Evolutionary conservation across 2,113 vertebrate species (phyloP).

Genomic region (Scortum barcoo): DNA sequence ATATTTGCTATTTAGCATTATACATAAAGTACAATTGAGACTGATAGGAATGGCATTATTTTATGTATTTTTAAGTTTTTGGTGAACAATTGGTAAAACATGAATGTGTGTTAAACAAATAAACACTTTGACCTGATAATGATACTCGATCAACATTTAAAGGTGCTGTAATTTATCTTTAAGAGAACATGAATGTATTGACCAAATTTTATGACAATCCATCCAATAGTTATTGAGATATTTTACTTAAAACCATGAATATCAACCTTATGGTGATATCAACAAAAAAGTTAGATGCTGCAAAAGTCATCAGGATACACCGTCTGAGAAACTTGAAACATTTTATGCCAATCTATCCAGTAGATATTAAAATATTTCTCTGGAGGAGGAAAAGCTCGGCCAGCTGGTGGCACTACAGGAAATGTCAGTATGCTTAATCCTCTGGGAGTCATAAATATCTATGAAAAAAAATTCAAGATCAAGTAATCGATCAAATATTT

Average conservation of each 20-base stretch:
- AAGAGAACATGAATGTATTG: neutral
- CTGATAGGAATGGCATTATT: too few relatives aligned
- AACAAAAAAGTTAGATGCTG: neutral
- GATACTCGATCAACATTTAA: neutral
- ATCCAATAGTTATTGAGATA: neutral
- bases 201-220: neutral
- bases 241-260: neutral
- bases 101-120: neutral
- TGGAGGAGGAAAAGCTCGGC: neutral
- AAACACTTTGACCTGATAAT: neutral
- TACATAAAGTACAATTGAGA: too few relatives aligned
- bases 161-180: neutral
- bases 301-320: neutral
- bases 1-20: too few relatives aligned
- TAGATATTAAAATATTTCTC: neutral
- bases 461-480: neutral
- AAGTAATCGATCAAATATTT: neutral
- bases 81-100: too few relatives aligned
- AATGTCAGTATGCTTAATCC: neutral
- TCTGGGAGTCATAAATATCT: neutral
- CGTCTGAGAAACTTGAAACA: neutral
- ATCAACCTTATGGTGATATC: neutral
- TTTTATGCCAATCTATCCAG: neutral
- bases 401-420: neutral
- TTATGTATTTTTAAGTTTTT: neutral